Evolutionary conservation across 2,797 vertebrate species (phyloP).

Genomic region (Varecia variegata): DNA sequence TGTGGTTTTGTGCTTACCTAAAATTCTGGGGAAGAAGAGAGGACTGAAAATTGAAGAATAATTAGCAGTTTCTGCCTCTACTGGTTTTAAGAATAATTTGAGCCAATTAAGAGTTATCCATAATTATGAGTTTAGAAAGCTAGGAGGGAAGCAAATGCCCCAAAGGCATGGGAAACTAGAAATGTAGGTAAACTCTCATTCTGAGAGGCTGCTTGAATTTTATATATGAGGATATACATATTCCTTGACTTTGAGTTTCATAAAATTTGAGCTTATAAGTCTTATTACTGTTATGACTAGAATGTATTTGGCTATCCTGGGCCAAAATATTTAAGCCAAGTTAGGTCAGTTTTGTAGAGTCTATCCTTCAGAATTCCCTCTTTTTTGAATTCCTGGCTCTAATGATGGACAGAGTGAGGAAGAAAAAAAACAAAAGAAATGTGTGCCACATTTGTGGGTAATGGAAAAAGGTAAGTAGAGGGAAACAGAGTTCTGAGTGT

Average conservation of each 20-base stretch:
- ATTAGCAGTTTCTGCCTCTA: not conserved
- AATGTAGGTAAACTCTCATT: not conserved
- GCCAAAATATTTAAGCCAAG: not conserved
- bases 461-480: not conserved
- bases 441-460: not conserved
- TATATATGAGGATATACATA: not conserved
- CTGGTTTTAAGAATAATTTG: constrained; percentile 39
- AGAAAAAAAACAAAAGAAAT: not conserved
- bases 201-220: not conserved
- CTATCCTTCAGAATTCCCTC: not conserved
- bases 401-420: not conserved
- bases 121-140: constrained; percentile 43
- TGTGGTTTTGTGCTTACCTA: not conserved
- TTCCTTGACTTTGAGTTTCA: constrained; percentile 33
- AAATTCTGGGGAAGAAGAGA: not conserved
- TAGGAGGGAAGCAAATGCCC: not conserved
- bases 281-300: constrained; percentile 12
- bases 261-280: constrained; percentile 11
- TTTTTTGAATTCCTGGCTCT: constrained; percentile 2
- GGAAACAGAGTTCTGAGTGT: not conserved
- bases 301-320: not conserved
- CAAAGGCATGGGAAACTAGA: not conserved
- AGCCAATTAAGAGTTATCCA: not conserved
- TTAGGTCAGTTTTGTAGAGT: not conserved
- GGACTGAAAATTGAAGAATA: not conserved